Evolutionary conservation across 1,140 invertebrate genomes (phyloP), one percentile per base, ranked within the genome.

Genomic region (Rhysida immarginata): DNA sequence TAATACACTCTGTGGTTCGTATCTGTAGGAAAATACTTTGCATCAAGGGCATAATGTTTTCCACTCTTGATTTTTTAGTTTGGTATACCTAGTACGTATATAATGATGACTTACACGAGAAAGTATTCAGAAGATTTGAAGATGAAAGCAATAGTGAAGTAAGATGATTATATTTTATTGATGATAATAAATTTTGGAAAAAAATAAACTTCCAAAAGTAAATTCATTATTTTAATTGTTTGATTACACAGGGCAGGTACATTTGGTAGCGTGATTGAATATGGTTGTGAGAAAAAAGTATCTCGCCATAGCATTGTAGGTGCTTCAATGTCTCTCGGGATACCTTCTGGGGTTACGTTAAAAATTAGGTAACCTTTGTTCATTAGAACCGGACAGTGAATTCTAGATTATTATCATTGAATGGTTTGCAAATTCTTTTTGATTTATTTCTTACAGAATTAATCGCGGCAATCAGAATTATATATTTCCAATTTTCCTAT

Each of bases 231-330:
- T 52, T 3, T 14, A 23, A 21, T 14, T 42, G 1, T 20, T 54
- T 25, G 27, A 45, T 54, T 52, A 14, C 46, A 13, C 20, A 93
- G 88, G 70, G 72, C 81, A 58, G 91, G 92, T 20, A 87, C 88
- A 5, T 85, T 91, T 69, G 91, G 90, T 25, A 81, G 80, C 1
- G 74, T 86, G 55, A 68, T 91, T 0, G 90, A 95, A 67, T 96
- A 94, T 68, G 90, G 90, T 0, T 83, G 84, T 26, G 88, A 96
- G 64, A 95, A 94, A 62, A 91, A 88, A 70, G 78, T 96, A 16
- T 91, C 92, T 0, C 81, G 90, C 65, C 85, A 91, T 62, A 94
- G 85, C 61, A 81, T 80, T n/a, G 68, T 96, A 1, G 82, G 86
- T 1, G 91, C 91, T 5, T 77, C 84, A 0, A 82, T 96, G 11